Evolutionary conservation across 2,888 invertebrate genomes (phyloP), one percentile per base, ranked within the genome.

Genomic region (Stenchaetothrips biformis): DNA sequence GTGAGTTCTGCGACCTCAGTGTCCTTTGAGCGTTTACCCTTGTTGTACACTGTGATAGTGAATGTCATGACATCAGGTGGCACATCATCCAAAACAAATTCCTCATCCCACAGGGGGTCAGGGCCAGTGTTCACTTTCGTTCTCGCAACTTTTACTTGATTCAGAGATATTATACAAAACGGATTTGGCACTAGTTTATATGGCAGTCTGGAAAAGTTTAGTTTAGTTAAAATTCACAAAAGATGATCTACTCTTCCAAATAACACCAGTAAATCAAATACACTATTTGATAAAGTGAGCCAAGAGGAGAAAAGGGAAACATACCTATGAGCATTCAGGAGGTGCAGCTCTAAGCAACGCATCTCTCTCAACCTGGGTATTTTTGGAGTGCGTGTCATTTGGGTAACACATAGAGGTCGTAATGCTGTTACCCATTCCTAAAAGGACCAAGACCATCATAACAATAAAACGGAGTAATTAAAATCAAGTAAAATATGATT

Each of bases 41-140:
- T 96, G 85, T 97, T 98, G 86, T 95, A 94, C 25, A 98, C 91
- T 11, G 96, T 96, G 78, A 98, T 92, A 1, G 95, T 95, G 85
- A 98, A 94, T 7, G 95, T 94, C 77, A 95, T 93, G 48, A 98
- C 96, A 90, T 98, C 98, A 83, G 96, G 94, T 83, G 98, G 98
- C 84, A 98, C 95, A 87, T 98, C 98, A 87, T 98, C 98, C 83
- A 98, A 91, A 80, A 95, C 91, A 86, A 98, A 98, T 88, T 98
- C 97, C 88, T 98, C 97, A 86, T 97, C 97, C 97, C 97, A 98
- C 83, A 97, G 94, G 81, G 97, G 96, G 89, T 97, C 96, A 48
- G 95, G 93, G 62, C 95, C 94, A 82, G 94, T 93, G 84, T 95
- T 93, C n/a, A 95, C 93, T 85, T 95, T 92, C 27, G 98, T 98